phyloP scores from a whole-genome alignment of 92 coral and sea anemone species.

The Bergia sp. region DNA sequence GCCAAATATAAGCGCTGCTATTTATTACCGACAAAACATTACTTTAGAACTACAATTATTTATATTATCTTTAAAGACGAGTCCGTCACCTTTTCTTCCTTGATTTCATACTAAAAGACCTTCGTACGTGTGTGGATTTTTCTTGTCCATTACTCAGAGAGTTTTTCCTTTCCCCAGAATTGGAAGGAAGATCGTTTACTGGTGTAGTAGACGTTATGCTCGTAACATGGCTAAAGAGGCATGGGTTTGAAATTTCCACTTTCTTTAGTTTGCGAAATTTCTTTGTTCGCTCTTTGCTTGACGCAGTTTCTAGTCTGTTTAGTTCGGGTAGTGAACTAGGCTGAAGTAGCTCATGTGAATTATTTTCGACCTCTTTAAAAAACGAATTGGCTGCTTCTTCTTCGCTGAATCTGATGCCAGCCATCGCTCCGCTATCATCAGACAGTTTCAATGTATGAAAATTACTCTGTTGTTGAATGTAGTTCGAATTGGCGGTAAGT shows the following conservation, averaged over 20 bases:
- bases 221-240: slow-evolving; percentile 97
- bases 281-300: slow-evolving; percentile 71
- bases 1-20: background rate
- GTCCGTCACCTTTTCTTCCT: slow-evolving; percentile 35
- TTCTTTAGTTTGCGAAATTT: slow-evolving; percentile 94
- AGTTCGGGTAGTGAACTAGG: slow-evolving; percentile 78
- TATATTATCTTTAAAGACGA: background rate
- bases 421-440: slow-evolving; percentile 90
- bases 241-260: slow-evolving; percentile 96
- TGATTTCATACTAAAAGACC: slow-evolving; percentile 44
- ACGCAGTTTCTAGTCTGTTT: slow-evolving; percentile 62
- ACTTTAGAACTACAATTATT: slow-evolving; percentile 4
- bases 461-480: slow-evolving; percentile 86
- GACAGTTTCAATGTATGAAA: slow-evolving; percentile 88
- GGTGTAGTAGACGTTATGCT: slow-evolving; percentile 89
- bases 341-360: slow-evolving; percentile 63
- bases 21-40: background rate
- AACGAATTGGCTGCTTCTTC: slow-evolving; percentile 86
- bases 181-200: slow-evolving; percentile 66
- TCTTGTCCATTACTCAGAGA: slow-evolving; percentile 64
- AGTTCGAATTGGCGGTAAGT: slow-evolving; percentile 80
- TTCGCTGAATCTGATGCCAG: slow-evolving; percentile 89
- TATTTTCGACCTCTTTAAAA: slow-evolving; percentile 79
- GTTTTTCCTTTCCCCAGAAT: slow-evolving; percentile 58
- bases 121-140: slow-evolving; percentile 22